phyloP scores from a whole-genome alignment of 2,888 invertebrate species.

The Campopleginae sp. region DNA sequence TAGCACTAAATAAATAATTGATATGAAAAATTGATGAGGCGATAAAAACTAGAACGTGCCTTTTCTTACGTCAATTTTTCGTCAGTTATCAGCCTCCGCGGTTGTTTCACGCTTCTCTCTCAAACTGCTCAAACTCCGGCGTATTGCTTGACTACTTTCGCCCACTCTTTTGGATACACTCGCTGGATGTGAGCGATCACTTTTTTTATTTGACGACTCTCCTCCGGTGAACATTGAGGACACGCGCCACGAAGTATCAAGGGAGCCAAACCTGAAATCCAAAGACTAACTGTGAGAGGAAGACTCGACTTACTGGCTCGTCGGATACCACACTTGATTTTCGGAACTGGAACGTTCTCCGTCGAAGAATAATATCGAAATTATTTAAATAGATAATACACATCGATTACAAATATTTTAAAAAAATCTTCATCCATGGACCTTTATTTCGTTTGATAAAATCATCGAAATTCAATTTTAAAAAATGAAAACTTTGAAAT shows the following conservation, averaged over 20 bases:
- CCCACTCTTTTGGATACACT: slow-evolving; percentile 92
- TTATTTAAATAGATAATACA: too few relatives aligned
- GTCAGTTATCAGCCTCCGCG: neutral
- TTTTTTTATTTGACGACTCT: slow-evolving; percentile 90
- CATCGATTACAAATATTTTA: too few relatives aligned
- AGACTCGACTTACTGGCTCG: neutral
- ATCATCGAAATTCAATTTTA: neutral
- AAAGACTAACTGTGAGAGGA: slow-evolving; percentile 48
- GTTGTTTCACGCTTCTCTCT: neutral
- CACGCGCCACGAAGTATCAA: slow-evolving; percentile 90
- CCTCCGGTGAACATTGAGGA: slow-evolving; percentile 89
- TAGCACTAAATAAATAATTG: slow-evolving; percentile 37
- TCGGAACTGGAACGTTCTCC: neutral
- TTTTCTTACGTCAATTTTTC: slow-evolving; percentile 29
- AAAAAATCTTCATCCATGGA: neutral
- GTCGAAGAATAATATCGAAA: neutral
- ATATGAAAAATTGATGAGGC: neutral
- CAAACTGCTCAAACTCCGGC: slow-evolving; percentile 83
- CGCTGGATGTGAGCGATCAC: slow-evolving; percentile 91
- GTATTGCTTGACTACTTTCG: slow-evolving; percentile 89
- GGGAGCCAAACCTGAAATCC: slow-evolving; percentile 89
- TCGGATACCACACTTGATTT: neutral
- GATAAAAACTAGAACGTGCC: neutral
- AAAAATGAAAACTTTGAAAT: neutral
- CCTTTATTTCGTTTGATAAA: neutral